These are phyloP conservation scores for Agrotis clavis DNA, from an alignment of 2,888 invertebrate species.

Conservation along the genomic window DNA sequence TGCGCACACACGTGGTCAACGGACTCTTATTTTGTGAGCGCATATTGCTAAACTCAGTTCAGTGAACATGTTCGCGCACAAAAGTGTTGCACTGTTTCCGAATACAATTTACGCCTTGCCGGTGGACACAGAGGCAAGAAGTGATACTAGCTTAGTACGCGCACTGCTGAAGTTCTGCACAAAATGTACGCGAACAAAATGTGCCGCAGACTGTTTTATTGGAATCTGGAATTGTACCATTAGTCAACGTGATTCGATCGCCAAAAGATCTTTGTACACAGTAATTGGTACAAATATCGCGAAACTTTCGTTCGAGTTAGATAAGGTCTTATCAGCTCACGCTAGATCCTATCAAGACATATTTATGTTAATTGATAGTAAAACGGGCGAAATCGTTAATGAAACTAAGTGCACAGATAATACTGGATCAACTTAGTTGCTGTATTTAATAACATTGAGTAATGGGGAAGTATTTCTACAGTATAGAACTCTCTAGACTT, in stretches of 20 bases:
- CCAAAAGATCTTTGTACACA: neutral
- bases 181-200: too few relatives aligned
- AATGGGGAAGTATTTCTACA: constrained; percentile 50
- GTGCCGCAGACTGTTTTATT: too few relatives aligned
- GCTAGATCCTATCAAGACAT: constrained; percentile 39
- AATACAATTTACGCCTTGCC: too few relatives aligned
- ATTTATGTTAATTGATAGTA: constrained; percentile 39
- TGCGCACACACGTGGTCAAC: too few relatives aligned
- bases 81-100: too few relatives aligned
- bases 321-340: constrained; percentile 13
- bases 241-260: neutral
- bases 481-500: constrained; percentile 40
- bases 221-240: too few relatives aligned
- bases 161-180: too few relatives aligned
- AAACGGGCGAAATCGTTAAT: constrained; percentile 22
- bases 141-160: too few relatives aligned
- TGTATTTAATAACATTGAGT: constrained; percentile 42
- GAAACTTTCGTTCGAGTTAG: constrained; percentile 39
- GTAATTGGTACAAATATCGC: constrained; percentile 12
- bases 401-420: constrained; percentile 28
- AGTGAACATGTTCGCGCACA: too few relatives aligned
- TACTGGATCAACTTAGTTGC: constrained; percentile 39
- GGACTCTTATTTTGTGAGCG: too few relatives aligned
- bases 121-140: too few relatives aligned
- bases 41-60: too few relatives aligned